Evolutionary conservation across 2,888 invertebrate genomes (phyloP).

Genomic region (Xiphydria camelus): DNA sequence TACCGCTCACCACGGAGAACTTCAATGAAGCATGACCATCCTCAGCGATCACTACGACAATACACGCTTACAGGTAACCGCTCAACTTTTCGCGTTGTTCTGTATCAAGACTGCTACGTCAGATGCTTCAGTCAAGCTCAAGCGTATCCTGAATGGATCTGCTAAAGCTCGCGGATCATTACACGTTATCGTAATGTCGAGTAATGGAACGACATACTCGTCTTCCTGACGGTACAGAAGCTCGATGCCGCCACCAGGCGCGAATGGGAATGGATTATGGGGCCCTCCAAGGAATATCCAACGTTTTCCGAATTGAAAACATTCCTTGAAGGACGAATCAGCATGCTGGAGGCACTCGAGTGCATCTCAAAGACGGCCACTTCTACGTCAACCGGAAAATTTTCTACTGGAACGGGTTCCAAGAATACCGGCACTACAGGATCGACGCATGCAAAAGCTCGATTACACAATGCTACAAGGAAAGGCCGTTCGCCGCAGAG

Average conservation of each 20-base stretch:
- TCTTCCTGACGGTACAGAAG: conserved; percentile 22
- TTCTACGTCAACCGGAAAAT: background rate
- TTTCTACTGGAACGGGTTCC: no score
- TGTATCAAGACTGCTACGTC: background rate
- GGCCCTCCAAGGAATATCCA: conserved; percentile 17
- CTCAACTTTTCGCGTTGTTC: conserved; percentile 12
- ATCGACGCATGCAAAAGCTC: no score
- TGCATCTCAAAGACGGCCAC: background rate
- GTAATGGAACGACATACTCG: conserved; percentile 25
- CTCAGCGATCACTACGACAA: conserved; percentile 21
- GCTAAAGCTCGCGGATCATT: conserved; percentile 24
- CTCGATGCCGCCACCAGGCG: conserved; percentile 20
- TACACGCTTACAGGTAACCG: conserved; percentile 19
- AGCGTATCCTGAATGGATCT: conserved; percentile 22
- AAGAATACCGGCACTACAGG: no score
- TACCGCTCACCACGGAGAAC: conserved; percentile 15
- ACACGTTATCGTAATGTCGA: conserved; percentile 15
- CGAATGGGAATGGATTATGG: conserved; percentile 24
- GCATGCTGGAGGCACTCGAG: background rate
- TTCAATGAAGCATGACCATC: conserved; percentile 15
- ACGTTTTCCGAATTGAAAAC: background rate
- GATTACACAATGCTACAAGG: background rate
- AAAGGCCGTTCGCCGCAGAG: background rate
- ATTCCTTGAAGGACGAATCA: conserved; percentile 1
- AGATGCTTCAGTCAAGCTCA: conserved; percentile 6